Base-by-base conservation (phyloP, 2,888 invertebrate species). In the Heteropelma amictum region DNA sequence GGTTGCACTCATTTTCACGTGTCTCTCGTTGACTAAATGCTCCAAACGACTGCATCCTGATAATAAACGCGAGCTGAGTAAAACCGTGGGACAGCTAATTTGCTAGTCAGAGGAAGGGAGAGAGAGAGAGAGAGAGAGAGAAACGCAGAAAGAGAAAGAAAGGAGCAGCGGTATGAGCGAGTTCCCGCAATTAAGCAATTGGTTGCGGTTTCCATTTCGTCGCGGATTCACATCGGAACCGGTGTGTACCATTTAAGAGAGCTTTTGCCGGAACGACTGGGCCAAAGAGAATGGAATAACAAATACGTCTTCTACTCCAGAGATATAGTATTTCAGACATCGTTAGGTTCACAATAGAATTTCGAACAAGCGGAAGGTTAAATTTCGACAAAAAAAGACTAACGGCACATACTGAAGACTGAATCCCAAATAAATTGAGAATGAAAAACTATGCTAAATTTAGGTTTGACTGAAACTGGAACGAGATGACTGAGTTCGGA, bases 1-100 rank as follows among this genome's bases (percentile, higher is more conserved):
- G 87, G 86, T 86, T 49, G 56, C 35, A 21, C 64, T 53, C 23
- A 54, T 67, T 74, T 61, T 54, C 70, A 86, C 78, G 63, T 54
- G 26, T 61, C 65, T 67, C 67, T 72, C 76, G 67, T 79, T 79
- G 35, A 71, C 79, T 86, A 84, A 85, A 82, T 81, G 82, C 81
- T 77, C 81, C 85, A 87, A 88, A 86, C 84, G 87, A 83, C 85
- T 82, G 85, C 86, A 88, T 88, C 88, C 88, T 87, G 88, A 88
- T 88, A 86, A 87, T 84, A 81, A 79, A 72, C 54, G 71, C 58
- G 58, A 61, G 35, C 49, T 21, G 54, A 54, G 56, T 26, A 61
- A 53, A 28, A 21, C 49, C 17, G 33, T 6, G 8, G 35, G 14
- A 56, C 21, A 56, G 45, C 45, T 30, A 42, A 35, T 35, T 26